Evolutionary conservation across 2,113 vertebrate genomes (phyloP).

Genomic region (Rhabdomys dilectus): DNA sequence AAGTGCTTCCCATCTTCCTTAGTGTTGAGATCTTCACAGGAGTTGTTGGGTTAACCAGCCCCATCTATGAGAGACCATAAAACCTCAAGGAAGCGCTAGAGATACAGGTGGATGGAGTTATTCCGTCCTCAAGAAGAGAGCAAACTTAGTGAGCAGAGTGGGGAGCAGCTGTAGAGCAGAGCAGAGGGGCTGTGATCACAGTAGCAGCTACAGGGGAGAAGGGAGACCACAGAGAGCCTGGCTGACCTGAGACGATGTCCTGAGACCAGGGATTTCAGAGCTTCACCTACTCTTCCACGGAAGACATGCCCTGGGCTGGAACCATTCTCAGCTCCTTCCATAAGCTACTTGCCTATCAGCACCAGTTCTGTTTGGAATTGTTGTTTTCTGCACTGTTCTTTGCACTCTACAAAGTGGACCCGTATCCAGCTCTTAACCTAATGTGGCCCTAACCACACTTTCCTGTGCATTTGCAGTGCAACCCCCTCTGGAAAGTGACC

Average conservation of each 20-base stretch:
- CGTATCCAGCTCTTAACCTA: background rate
- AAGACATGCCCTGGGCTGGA: background rate
- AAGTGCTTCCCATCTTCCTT: background rate
- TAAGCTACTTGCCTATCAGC: background rate
- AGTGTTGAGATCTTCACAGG: background rate
- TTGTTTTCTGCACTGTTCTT: background rate
- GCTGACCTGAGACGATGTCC: background rate
- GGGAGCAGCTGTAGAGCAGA: background rate
- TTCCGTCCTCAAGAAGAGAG: background rate
- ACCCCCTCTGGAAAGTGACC: background rate
- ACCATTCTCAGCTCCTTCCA: background rate
- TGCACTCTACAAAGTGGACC: background rate
- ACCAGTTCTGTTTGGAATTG: background rate
- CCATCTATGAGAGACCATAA: background rate
- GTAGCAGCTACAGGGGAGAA: background rate
- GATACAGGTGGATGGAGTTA: background rate
- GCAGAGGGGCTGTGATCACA: background rate
- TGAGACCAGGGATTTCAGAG: background rate
- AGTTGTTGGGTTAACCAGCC: background rate
- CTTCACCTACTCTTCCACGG: background rate
- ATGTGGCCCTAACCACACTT: background rate
- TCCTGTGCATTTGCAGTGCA: background rate
- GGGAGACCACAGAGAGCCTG: background rate
- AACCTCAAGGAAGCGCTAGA: background rate
- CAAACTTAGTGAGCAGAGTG: fast-evolving